Conservation (phyloP, 2,113 vertebrate genomes). For the Plestiodon gilberti region DNA sequence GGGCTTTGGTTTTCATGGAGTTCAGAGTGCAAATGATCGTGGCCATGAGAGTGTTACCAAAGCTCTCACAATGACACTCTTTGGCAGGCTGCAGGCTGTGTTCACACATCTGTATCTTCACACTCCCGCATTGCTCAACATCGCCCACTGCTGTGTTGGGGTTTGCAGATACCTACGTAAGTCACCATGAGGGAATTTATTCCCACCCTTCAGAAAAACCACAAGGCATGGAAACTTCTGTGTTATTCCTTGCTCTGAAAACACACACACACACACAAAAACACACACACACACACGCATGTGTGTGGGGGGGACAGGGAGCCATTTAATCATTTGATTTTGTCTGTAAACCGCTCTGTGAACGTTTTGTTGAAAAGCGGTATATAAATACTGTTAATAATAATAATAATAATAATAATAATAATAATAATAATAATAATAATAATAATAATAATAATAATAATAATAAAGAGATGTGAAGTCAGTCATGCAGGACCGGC, state of each 20-base stretch:
- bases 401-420: no score
- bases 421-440: no score
- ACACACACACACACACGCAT: no score
- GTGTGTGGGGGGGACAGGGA: no score
- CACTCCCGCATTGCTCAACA: conserved; percentile 44
- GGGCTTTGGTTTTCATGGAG: not conserved
- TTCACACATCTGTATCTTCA: not conserved
- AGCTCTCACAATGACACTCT: no score
- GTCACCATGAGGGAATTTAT: conserved; percentile 73
- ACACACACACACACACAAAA: conserved; percentile 47
- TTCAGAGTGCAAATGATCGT: not conserved
- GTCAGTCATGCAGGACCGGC: conserved; percentile 70
- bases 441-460: no score
- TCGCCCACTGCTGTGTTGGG: conserved; percentile 37
- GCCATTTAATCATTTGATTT: no score
- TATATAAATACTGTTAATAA: no score
- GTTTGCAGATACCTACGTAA: conserved; percentile 60
- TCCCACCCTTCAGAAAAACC: conserved; percentile 73
- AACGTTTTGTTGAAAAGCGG: no score
- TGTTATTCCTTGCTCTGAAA: conserved; percentile 73
- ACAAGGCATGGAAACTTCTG: conserved; percentile 71
- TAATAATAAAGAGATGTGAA: conserved; percentile 74
- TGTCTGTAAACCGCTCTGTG: no score
- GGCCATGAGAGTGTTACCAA: not conserved
- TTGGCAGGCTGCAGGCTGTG: no score